Evolutionary conservation across 2,888 invertebrate species (phyloP), one percentile per base, ranked within the genome.

Genomic region (Sylvicola cinctus): DNA sequence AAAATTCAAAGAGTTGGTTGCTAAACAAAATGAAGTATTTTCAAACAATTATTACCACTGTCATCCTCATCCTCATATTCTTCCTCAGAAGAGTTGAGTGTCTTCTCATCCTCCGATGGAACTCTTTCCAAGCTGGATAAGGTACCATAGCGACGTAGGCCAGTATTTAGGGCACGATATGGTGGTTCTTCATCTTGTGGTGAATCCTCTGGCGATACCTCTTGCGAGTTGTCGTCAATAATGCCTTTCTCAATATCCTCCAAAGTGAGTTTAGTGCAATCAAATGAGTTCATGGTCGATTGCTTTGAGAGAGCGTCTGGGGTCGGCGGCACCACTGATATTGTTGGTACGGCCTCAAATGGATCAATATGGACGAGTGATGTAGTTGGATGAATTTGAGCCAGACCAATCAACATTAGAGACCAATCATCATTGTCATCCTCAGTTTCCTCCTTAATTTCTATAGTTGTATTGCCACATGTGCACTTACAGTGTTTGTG

Each of bases 261-360:
- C 23, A 20, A 14, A 16, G n/a, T 29, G 15, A 27, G 14, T 26
- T 35, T 23, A 7, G 35, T 23, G 11, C 30, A 23, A 12, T 35
- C 31, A 23, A 10, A 30, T 32, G 35, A 31, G 23, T 14, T 34
- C 27, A n/a, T 28, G 14, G 14, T 23, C 3, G 13, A 23, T 32
- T 13, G 16, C 12, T 8, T 26, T 20, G 32, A n/a, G 5, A 16
- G 6, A 3, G 31, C 59, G 45, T 78, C 77, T 3, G 78, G 77
- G 2, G 78, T 78, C 16, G 79, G 75, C 38, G 79, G 78, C 37
- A 77, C 66, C 39, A 79, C 70, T 31, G 78, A 68, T 46, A 79
- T 77, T 46, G 70, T 74, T 37, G 76, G 76, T 42, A 76, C 52
- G 39, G 45, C 39, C 20, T 49, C 45, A 44, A 58, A 54, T 13